Conservation (phyloP, 2,888 invertebrate genomes). For the Plagodis dolabraria region DNA sequence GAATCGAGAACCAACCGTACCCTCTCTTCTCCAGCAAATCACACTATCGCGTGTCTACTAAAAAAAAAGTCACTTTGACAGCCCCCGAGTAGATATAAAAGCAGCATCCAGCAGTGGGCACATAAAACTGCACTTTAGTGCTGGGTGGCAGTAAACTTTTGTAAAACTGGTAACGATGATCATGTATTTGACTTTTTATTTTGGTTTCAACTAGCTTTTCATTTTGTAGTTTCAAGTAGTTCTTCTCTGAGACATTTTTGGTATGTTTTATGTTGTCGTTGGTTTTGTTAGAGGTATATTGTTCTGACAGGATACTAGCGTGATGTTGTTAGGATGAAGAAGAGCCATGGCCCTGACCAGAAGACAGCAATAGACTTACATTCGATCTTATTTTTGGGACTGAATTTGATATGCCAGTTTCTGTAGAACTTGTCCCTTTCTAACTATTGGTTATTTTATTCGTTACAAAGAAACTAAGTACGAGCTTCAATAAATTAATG, state of each 20-base stretch:
- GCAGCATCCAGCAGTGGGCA: conserved; percentile 50
- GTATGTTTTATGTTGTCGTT: too few species aligned
- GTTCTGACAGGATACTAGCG: too few species aligned
- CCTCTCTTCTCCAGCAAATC: conserved; percentile 34
- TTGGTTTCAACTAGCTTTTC: not conserved
- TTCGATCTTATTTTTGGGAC: too few species aligned
- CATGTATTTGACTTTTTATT: conserved; percentile 7
- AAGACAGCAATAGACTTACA: too few species aligned
- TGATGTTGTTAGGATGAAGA: too few species aligned
- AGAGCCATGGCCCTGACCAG: too few species aligned
- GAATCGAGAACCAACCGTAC: conserved; percentile 6
- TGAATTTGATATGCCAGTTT: too few species aligned
- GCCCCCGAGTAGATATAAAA: conserved; percentile 64
- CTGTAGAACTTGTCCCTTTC: too few species aligned
- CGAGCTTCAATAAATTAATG: too few species aligned
- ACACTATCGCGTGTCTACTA: conserved; percentile 54
- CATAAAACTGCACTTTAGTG: conserved; percentile 71
- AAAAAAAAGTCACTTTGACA: conserved; percentile 53
- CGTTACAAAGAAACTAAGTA: too few species aligned
- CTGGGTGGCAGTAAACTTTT: conserved; percentile 51
- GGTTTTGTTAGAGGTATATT: too few species aligned
- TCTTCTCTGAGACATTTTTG: not conserved
- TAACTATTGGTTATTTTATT: too few species aligned
- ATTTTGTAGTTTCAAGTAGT: not conserved
- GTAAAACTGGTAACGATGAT: conserved; percentile 42